phyloP scores from a whole-genome alignment of 2,888 invertebrate species.

The Lacanobia oleracea region DNA sequence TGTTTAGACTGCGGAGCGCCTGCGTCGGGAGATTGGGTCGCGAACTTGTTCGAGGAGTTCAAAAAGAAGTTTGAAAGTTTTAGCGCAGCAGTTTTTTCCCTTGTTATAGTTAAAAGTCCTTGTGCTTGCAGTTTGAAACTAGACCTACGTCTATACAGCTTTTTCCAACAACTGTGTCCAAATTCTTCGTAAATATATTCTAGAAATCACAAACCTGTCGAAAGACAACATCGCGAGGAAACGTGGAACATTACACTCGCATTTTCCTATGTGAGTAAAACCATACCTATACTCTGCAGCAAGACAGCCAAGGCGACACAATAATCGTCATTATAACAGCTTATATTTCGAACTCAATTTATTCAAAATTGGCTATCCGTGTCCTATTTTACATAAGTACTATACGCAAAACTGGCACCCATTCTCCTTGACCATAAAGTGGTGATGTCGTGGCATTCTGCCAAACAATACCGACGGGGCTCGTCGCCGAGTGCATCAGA shows the following conservation, averaged over 20 bases:
- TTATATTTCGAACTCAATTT: constrained; percentile 17
- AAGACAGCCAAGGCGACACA: not conserved
- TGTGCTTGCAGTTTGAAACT: not conserved
- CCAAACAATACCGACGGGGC: no score
- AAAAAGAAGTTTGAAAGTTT: constrained; percentile 21
- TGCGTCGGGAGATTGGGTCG: constrained; percentile 26
- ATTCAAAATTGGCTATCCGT: constrained; percentile 48
- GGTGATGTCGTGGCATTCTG: no score
- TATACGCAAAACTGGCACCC: constrained; percentile 42
- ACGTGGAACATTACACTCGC: not conserved
- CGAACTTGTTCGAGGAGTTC: constrained; percentile 15
- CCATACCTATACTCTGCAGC: not conserved
- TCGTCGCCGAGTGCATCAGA: constrained; percentile 16
- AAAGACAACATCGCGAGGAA: no score
- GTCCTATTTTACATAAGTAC: constrained; percentile 43
- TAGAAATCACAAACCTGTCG: not conserved
- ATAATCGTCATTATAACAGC: constrained; percentile 35
- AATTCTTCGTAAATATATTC: not conserved
- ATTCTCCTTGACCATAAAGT: constrained; percentile 1
- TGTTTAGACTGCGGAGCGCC: constrained; percentile 30
- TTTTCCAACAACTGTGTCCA: not conserved
- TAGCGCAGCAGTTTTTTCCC: not conserved
- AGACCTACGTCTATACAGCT: not conserved
- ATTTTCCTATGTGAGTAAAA: not conserved
- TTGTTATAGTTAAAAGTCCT: not conserved